Evolutionary conservation across 2,888 invertebrate genomes (phyloP).

Genomic region (Strigamia maritima): DNA sequence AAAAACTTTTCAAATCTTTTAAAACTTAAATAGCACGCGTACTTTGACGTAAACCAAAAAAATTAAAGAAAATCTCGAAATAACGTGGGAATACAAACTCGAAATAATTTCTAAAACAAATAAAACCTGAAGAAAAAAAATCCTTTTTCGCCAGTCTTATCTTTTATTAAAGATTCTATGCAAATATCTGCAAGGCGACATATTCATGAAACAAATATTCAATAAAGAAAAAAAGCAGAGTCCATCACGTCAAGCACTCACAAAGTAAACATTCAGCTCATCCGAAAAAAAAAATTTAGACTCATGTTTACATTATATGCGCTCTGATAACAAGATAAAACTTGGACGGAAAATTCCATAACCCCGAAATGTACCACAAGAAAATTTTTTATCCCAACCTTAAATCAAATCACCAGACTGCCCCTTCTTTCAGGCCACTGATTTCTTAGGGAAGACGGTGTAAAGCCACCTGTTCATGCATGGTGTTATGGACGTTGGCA

Average conservation of each 20-base stretch:
- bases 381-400: neutral
- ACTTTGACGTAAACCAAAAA: too few relatives aligned
- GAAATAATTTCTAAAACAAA: conserved; percentile 11
- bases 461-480: conserved; percentile 15
- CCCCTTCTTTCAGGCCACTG: conserved; percentile 1
- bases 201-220: neutral
- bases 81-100: neutral
- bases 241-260: neutral
- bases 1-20: neutral
- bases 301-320: conserved; percentile 27
- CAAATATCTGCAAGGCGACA: neutral
- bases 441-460: neutral
- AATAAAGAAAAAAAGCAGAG: neutral
- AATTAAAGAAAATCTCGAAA: too few relatives aligned
- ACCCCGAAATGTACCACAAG: neutral
- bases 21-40: too few relatives aligned
- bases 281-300: neutral
- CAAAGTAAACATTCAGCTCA: neutral
- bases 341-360: neutral
- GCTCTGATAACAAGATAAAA: neutral
- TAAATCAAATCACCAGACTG: conserved; percentile 9
- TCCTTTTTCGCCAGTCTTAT: too few relatives aligned
- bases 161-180: neutral
- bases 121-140: neutral
- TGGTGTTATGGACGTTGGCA: conserved; percentile 23